Evolutionary conservation across 2,113 vertebrate genomes (phyloP).

Genomic region (Lasiurus borealis): DNA sequence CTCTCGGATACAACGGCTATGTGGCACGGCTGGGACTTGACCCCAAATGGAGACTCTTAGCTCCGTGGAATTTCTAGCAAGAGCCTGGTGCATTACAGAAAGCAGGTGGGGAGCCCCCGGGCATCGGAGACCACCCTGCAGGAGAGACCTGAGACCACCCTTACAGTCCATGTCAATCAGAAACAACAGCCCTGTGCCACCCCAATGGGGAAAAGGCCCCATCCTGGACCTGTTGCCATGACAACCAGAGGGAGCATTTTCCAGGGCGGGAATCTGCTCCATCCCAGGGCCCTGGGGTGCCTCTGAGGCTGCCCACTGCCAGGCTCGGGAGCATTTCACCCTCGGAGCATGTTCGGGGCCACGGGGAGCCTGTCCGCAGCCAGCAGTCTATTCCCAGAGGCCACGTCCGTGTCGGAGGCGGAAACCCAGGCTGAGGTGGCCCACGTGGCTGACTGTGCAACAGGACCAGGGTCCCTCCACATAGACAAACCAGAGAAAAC

Average conservation of each 20-base stretch:
- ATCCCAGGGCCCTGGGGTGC: not conserved
- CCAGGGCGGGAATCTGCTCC: not conserved
- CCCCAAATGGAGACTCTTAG: accelerated
- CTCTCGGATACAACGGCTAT: not conserved
- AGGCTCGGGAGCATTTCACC: not conserved
- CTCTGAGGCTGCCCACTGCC: not conserved
- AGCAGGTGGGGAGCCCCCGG: not conserved
- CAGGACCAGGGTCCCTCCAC: not conserved
- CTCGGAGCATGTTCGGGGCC: not conserved
- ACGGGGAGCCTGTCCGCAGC: not conserved
- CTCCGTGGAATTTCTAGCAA: not conserved
- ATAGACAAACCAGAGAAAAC: not conserved
- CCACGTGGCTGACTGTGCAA: accelerated
- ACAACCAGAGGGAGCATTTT: not conserved
- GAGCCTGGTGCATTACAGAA: not conserved
- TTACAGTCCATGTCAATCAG: not conserved
- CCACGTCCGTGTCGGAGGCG: accelerated
- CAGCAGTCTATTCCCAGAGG: not conserved
- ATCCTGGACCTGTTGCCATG: not conserved
- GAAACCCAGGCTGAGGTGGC: not conserved
- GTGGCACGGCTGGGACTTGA: not conserved
- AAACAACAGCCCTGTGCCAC: not conserved
- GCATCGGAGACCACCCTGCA: not conserved
- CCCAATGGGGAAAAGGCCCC: not conserved
- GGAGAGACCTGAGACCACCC: not conserved